Evolutionary conservation across 1,140 invertebrate species (phyloP), one percentile per base, ranked within the genome.

Genomic region (Drosophila saltans): DNA sequence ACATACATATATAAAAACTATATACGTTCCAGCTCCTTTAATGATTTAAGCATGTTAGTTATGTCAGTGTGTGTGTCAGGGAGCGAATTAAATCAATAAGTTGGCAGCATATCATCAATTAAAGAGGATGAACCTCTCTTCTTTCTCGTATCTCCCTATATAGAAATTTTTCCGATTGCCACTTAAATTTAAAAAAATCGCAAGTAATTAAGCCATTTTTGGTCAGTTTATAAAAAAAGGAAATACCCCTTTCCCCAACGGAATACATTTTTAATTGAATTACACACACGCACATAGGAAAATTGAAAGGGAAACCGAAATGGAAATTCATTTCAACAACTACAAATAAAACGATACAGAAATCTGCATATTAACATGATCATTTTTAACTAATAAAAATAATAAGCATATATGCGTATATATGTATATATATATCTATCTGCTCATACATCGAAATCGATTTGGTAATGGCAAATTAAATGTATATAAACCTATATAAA

Each of bases 1-100:
- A 21, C 24, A 21, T 8, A 48, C 8, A 21, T 24, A 48, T 24
- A 48, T 7, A 8, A 24, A 26, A 71, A 60, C 16, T 26, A 52
- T 52, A 24, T 52, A 24, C 21, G 45, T 52, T 26, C 45, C 45
- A 52, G 21, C 40, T 59, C 64, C 66, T 63, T 71, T 70, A 81
- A 81, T 81, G 75, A 81, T 79, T 80, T 82, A 76, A 84, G 76
- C 72, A 70, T 72, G 77, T 77, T 75, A 79, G 73, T 76, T 61
- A 45, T 33, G 68, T 72, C 60, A 67, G 45, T 45, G 40, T 43
- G 58, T 63, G 41, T 36, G 41, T 43, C 81, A 78, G 81, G 66
- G 81, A 85, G 69, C 69, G 64, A 70, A 86, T 89, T 77, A 83
- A 88, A 88, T 88, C 80, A 78, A 88, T 89, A 88, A 78, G 73